A percentile compares a stretch with the other conserved stretches of the same genome.
These are phyloP conservation scores for Leptinotarsa rubiginosa DNA, from an alignment of 2,888 invertebrate genomes.

Conservation along the genomic window DNA sequence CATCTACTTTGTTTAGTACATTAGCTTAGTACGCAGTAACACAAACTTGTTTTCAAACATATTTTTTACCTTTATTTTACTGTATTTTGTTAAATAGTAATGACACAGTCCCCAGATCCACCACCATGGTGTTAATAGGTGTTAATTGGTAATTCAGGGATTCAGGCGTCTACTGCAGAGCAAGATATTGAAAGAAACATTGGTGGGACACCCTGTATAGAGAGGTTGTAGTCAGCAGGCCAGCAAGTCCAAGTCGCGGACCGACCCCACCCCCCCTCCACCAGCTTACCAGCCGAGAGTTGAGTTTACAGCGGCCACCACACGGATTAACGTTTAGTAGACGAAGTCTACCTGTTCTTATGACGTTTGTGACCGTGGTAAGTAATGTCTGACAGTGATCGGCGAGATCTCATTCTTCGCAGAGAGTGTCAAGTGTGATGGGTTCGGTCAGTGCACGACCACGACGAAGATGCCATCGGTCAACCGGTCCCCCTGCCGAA, in stretches of 20 bases:
- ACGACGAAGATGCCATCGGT: conserved; percentile 25
- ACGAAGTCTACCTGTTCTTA: conserved; percentile 46
- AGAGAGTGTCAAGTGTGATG: conserved; percentile 3
- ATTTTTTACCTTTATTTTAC: no score
- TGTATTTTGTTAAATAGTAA: no score
- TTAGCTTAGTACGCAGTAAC: no score
- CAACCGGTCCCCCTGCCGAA: conserved; percentile 40
- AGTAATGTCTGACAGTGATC: conserved; percentile 28
- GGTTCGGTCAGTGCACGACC: neutral
- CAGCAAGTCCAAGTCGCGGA: conserved; percentile 45
- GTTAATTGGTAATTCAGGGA: no score
- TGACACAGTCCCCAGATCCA: no score
- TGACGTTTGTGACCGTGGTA: conserved; percentile 40
- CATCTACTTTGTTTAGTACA: no score
- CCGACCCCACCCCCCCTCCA: conserved; percentile 47
- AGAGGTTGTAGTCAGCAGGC: conserved; percentile 37
- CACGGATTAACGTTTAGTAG: conserved; percentile 49
- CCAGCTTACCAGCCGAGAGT: conserved; percentile 52
- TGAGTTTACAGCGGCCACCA: conserved; percentile 50
- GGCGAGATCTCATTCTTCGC: conserved; percentile 31
- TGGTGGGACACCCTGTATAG: conserved; percentile 17
- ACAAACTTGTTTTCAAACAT: no score
- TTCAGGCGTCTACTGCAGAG: no score
- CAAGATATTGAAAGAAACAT: no score
- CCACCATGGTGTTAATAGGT: no score